Percentiles rank a stretch among this genome's conserved stretches.
Conservation (phyloP, 2,113 vertebrate species). For the Cavia aperea region DNA sequence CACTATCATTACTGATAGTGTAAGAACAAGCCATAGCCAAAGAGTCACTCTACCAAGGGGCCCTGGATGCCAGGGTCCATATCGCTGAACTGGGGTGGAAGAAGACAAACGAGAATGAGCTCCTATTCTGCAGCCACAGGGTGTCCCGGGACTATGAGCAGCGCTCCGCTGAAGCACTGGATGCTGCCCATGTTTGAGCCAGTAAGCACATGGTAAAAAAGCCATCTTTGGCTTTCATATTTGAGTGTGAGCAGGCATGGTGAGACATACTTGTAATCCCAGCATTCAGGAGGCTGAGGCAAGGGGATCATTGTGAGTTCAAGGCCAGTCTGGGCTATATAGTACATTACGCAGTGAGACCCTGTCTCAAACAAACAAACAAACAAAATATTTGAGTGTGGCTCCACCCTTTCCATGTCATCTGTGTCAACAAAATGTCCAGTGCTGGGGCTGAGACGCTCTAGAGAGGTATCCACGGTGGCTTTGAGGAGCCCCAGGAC, state of each 20-base stretch:
- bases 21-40: constrained; percentile 93
- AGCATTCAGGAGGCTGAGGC: too few relatives aligned
- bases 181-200: constrained; percentile 88
- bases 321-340: too few relatives aligned
- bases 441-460: constrained; percentile 85
- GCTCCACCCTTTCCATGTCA: constrained; percentile 93
- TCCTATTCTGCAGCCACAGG: constrained; percentile 92
- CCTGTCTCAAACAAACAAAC: background rate
- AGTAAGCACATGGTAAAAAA: constrained; percentile 98
- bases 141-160: constrained; percentile 94
- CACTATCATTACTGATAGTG: constrained; percentile 82
- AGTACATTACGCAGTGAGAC: too few relatives aligned
- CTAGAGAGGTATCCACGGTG: background rate
- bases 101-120: constrained; percentile 93
- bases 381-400: constrained; percentile 83
- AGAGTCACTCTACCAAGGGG: constrained; percentile 92
- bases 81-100: constrained; percentile 93
- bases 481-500: background rate
- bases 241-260: constrained; percentile 75
- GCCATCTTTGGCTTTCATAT: constrained; percentile 95
- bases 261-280: too few relatives aligned
- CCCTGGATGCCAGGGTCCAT: constrained; percentile 93
- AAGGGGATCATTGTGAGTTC: too few relatives aligned
- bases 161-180: constrained; percentile 90
- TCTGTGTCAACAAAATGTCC: constrained; percentile 97